Evolutionary conservation across 2,888 invertebrate species (phyloP).

Genomic region (Amiota minor): DNA sequence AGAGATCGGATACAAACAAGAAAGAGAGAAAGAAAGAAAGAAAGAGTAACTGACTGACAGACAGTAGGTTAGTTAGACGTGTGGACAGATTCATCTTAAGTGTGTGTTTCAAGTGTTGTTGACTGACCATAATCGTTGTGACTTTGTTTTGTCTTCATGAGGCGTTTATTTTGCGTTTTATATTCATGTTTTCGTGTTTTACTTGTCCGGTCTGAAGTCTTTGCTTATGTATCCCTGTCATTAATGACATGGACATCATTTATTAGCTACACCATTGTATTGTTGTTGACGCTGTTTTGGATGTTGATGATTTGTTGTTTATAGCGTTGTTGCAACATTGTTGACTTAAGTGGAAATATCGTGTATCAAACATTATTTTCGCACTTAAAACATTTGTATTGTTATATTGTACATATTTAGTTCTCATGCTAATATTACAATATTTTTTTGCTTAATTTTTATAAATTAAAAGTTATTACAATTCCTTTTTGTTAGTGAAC

Average conservation of each 20-base stretch:
- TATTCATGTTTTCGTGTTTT: not conserved
- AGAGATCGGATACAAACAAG: too few species aligned
- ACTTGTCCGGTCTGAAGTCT: conserved; percentile 12
- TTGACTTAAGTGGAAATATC: not conserved
- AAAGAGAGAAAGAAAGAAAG: too few species aligned
- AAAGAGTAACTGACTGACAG: too few species aligned
- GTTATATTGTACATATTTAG: too few species aligned
- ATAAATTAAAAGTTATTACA: too few species aligned
- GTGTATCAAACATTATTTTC: conserved; percentile 24
- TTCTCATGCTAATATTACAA: too few species aligned
- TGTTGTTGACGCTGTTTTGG: conserved; percentile 29
- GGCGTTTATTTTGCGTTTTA: not conserved
- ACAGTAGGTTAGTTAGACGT: too few species aligned
- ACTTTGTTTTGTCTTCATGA: not conserved
- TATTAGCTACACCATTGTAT: conserved; percentile 27
- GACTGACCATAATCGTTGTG: not conserved
- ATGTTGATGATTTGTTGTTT: conserved; percentile 11
- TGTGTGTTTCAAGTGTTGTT: not conserved
- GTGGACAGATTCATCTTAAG: too few species aligned
- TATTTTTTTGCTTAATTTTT: too few species aligned
- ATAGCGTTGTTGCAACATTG: not conserved
- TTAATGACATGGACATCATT: conserved; percentile 34
- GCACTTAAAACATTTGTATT: not conserved
- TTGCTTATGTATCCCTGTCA: conserved; percentile 32
- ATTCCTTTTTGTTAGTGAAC: too few species aligned